Evolutionary conservation across 2,113 vertebrate genomes (phyloP), one percentile per base, ranked within the genome.

Genomic region (Dolichallabes microphthalmus): DNA sequence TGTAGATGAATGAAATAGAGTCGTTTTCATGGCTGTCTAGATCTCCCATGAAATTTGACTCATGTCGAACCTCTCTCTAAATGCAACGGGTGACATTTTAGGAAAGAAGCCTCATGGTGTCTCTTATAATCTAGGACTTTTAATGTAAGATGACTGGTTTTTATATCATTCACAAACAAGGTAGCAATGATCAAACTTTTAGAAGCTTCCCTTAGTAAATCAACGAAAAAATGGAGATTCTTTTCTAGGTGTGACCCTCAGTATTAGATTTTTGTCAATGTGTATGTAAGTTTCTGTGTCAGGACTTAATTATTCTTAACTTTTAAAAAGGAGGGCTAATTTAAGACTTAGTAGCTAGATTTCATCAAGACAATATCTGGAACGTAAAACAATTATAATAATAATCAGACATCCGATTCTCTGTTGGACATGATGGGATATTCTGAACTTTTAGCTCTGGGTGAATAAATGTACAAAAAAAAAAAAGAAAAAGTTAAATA

Each of bases 251-350:
- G 73, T 86, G 78, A 86, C 69, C 88, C 52, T 58, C 80, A 74
- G 52, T 82, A 74, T 88, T 89, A 86, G 86, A 91, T 87, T 87
- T 78, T 88, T 58, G 85, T 87, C 91, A 90, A 88, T 90, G 74
- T 85, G 63, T 79, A 52, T 84, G 90, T 90, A 85, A 69, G 57
- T 88, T 80, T 79, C 85, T 91, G 73, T 90, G 39, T 30, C 73
- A 88, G 61, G 58, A 81, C 1, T 55, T 71, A 86, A 71, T 27
- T 32, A 80, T 60, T 85, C 53, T 87, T 66, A 52, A 53, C 50
- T 30, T 32, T 74, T 81, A 85, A 80, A 85, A 82, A 75, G 17
- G 82, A 87, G 86, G 86, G 82, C 82, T 79, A 87, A 80, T 73
- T 79, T 63, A 50, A 80, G 73, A 63, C 52, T 50, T 13, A 80